A percentile compares a stretch with the other conserved stretches of the same genome.
Evolutionary conservation across 2,888 invertebrate genomes (phyloP).

Genomic region (Catonia carolina): DNA sequence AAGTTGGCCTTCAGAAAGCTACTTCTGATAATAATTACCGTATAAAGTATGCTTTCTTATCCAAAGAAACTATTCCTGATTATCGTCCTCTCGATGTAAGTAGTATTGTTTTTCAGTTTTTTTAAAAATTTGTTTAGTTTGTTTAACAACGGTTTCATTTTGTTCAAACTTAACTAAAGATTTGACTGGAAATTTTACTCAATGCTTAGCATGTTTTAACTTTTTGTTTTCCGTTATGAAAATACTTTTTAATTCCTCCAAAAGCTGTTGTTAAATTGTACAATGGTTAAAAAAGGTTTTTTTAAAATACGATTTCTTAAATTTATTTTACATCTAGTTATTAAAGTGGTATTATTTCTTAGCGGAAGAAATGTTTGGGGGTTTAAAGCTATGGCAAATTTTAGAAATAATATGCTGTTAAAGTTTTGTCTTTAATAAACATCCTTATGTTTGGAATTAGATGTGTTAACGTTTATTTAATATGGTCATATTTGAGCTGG

Average conservation of each 20-base stretch:
- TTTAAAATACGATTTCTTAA: too few relatives aligned
- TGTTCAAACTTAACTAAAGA: background rate
- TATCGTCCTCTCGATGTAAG: slow-evolving; percentile 66
- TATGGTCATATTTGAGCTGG: too few relatives aligned
- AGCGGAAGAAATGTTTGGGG: too few relatives aligned
- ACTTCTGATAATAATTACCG: slow-evolving; percentile 69
- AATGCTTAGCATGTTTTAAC: background rate
- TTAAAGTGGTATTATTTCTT: too few relatives aligned
- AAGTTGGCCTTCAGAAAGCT: slow-evolving; percentile 45
- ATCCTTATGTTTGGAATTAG: too few relatives aligned
- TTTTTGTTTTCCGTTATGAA: background rate
- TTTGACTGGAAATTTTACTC: background rate
- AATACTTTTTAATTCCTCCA: background rate
- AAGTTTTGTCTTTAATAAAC: too few relatives aligned
- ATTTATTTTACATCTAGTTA: too few relatives aligned
- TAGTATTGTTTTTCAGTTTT: slow-evolving; percentile 19
- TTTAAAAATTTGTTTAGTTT: slow-evolving; percentile 10
- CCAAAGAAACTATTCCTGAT: slow-evolving; percentile 79
- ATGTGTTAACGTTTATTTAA: too few relatives aligned
- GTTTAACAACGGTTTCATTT: background rate
- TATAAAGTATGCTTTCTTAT: slow-evolving; percentile 78
- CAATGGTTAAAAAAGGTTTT: too few relatives aligned
- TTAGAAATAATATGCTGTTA: too few relatives aligned
- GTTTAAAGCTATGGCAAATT: too few relatives aligned
- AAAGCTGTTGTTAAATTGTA: too few relatives aligned